Conservation (phyloP, 2,113 vertebrate genomes). For the Bubo bubo region DNA sequence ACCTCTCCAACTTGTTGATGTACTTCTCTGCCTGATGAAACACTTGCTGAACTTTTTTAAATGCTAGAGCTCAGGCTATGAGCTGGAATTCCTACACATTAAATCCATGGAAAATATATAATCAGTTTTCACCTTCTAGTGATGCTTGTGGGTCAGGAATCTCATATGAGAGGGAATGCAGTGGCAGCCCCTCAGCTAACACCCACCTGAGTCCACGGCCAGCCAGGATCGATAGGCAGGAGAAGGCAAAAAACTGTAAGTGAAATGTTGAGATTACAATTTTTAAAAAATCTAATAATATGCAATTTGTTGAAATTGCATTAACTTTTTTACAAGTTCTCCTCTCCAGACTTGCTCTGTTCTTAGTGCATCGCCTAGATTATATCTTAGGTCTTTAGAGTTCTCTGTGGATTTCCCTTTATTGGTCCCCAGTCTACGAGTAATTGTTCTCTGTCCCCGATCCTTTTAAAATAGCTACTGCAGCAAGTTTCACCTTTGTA, state of each 20-base stretch:
- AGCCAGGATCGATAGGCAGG: accelerated
- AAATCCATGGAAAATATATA: not conserved
- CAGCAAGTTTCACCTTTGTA: conserved; percentile 7
- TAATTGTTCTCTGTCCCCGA: not conserved
- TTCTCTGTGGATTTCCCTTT: not conserved
- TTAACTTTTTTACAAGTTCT: not conserved
- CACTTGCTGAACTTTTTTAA: accelerated
- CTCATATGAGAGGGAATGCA: accelerated
- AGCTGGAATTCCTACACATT: not conserved
- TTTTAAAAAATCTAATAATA: not conserved
- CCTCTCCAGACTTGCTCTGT: not conserved
- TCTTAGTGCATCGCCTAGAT: not conserved
- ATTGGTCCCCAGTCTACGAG: not conserved
- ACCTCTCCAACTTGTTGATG: not conserved
- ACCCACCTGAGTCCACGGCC: accelerated
- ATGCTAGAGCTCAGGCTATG: not conserved
- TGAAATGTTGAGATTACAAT: not conserved
- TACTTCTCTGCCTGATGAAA: not conserved
- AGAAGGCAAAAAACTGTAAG: not conserved
- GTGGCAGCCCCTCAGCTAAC: not conserved
- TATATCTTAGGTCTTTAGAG: not conserved
- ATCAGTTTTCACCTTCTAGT: not conserved
- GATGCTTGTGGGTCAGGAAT: not conserved
- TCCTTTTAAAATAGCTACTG: not conserved
- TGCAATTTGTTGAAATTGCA: not conserved